phyloP scores from a whole-genome alignment of 2,113 vertebrate species.

The Tychaedon coryphoeus region DNA sequence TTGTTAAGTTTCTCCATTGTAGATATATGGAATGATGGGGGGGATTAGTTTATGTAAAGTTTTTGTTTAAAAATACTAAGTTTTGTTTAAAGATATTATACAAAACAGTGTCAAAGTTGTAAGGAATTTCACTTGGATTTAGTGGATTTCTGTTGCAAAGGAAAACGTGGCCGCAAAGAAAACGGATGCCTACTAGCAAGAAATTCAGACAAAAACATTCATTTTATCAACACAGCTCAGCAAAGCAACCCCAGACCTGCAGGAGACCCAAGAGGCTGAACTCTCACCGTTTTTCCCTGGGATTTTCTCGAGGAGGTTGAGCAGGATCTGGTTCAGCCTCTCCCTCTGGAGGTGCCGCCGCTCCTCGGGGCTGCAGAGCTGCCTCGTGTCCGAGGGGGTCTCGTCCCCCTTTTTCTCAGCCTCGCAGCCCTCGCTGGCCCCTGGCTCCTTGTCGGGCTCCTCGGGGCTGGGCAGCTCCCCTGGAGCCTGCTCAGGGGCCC shows the following conservation, averaged over 20 bases:
- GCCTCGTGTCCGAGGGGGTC: not conserved
- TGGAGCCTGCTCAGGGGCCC: slow-evolving; percentile 58
- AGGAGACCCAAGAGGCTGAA: fast-evolving
- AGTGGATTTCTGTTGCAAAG: not conserved
- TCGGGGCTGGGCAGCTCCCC: slow-evolving; percentile 67
- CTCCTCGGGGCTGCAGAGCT: slow-evolving; percentile 76
- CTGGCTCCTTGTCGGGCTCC: slow-evolving; percentile 74
- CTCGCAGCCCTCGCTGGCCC: slow-evolving; percentile 62
- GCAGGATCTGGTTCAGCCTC: slow-evolving; percentile 93
- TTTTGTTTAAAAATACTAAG: not conserved
- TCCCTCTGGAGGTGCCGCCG: slow-evolving; percentile 85
- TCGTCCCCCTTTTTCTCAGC: slow-evolving; percentile 55
- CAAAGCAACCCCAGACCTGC: fast-evolving
- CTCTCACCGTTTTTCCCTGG: slow-evolving; percentile 94
- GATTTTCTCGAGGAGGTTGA: slow-evolving; percentile 90
- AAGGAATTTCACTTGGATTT: not conserved
- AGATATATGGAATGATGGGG: not conserved
- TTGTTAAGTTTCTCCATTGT: not conserved
- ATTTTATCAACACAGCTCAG: not conserved
- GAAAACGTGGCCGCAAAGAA: not conserved
- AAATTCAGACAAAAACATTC: not conserved
- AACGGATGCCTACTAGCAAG: not conserved
- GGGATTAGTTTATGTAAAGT: not conserved
- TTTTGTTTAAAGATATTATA: not conserved
- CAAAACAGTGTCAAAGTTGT: fast-evolving